Evolutionary conservation across 1,140 invertebrate species (phyloP), one percentile per base, ranked within the genome.

Genomic region (Apis cerana): DNA sequence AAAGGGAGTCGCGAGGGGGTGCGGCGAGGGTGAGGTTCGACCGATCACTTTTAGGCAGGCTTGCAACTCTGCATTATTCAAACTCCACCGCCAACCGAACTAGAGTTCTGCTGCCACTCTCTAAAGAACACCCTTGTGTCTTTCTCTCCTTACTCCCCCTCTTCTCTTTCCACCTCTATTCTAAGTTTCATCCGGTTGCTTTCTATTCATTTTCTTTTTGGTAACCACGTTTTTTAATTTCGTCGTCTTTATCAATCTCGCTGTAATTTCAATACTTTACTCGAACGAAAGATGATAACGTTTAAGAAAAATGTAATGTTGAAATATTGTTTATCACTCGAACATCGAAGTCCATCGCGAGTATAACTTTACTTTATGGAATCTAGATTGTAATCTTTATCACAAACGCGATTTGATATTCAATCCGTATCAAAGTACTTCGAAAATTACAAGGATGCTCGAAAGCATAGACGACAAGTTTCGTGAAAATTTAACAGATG

Each of bases 11-110:
- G 75, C 43, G 77, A 58, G 64, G 56, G 65, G 56, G 69, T 23
- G 50, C 52, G 65, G 82, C 72, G 74, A 74, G 75, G 81, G 64
- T 75, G 76, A 80, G 65, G 83, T 80, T 76, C 83, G 85, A 83
- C 88, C 91, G 92, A 94, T 94, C 90, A 92, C 90, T 93, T 92
- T 93, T 92, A 94, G 93, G 92, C 91, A 91, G 92, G 79, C 88
- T 91, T 91, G 91, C 89, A 90, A 92, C 89, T 89, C 87, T 94
- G 92, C 92, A 94, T 94, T 94, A 94, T 94, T 94, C 92, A 94
- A 92, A 92, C 90, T 91, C 88, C 84, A 89, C 83, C 81, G 82
- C 82, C 82, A 85, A 83, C 69, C 71, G 76, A 76, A 77, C 70
- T 80, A 82, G 68, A 72, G 69, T 19, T 82, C 64, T n/a, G 72